Evolutionary conservation across 2,888 invertebrate species (phyloP).

Genomic region (Cephus sareptanus): DNA sequence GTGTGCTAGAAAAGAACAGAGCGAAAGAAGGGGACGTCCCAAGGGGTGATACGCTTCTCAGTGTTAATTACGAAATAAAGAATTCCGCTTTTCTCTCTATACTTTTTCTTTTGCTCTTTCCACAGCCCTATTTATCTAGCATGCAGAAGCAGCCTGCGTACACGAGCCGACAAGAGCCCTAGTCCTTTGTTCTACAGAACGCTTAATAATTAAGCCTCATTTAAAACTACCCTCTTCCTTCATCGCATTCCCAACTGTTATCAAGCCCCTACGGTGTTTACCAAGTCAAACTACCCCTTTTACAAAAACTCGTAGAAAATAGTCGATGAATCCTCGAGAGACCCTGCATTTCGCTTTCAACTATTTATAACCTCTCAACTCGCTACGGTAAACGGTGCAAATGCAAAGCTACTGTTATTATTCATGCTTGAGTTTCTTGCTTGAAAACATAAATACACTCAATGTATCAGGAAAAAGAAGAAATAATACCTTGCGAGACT

Average conservation of each 20-base stretch:
- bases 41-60: background rate
- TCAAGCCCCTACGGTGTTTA: background rate
- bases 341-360: background rate
- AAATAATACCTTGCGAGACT: background rate
- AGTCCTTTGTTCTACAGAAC: background rate
- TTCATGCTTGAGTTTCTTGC: background rate
- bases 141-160: background rate
- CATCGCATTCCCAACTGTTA: background rate
- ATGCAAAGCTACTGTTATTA: background rate
- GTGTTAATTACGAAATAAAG: slow-evolving; percentile 22
- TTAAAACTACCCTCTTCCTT: slow-evolving; percentile 9
- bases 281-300: background rate
- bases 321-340: background rate
- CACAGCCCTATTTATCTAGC: background rate
- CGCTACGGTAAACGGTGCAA: background rate
- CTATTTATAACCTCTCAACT: background rate
- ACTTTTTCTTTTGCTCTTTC: background rate
- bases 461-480: background rate
- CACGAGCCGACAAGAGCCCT: background rate
- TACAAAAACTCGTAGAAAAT: background rate
- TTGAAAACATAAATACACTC: background rate
- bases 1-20: background rate
- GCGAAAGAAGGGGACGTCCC: background rate
- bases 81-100: slow-evolving; percentile 19
- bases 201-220: slow-evolving; percentile 15